A percentile compares a stretch with the other conserved stretches of the same genome.
Evolutionary conservation across 2,888 invertebrate species (phyloP).

Genomic region (Venustoraphidia nigricollis): DNA sequence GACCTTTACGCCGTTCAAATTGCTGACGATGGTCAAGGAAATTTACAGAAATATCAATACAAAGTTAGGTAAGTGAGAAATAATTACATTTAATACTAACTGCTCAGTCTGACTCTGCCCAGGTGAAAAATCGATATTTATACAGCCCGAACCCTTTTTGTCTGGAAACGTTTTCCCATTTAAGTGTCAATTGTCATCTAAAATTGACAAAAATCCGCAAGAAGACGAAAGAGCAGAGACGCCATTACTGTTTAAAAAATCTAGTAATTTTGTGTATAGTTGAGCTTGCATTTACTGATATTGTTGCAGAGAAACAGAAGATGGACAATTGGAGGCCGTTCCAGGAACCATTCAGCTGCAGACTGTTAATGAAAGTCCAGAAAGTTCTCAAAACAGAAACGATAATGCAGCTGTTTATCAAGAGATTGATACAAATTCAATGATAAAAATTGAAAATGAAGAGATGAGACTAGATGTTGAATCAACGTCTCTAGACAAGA

Average conservation of each 20-base stretch:
- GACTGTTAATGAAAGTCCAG: slow-evolving; percentile 8
- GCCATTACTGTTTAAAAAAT: no score
- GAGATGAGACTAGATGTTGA: background rate
- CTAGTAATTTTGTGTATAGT: no score
- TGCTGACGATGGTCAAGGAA: slow-evolving; percentile 24
- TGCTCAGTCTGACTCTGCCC: no score
- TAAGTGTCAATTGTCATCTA: no score
- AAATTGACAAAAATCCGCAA: no score
- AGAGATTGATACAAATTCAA: background rate
- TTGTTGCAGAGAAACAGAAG: slow-evolving; percentile 20
- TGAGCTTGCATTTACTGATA: no score
- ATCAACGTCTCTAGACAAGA: background rate
- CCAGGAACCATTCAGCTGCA: slow-evolving; percentile 24
- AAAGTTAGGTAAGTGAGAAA: slow-evolving; percentile 21
- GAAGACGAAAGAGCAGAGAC: no score
- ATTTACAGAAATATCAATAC: slow-evolving; percentile 26
- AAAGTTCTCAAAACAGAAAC: background rate
- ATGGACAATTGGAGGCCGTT: slow-evolving; percentile 25
- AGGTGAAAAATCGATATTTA: no score
- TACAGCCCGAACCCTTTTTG: no score
- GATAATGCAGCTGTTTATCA: background rate
- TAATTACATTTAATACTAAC: background rate
- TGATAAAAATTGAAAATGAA: background rate
- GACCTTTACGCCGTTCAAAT: slow-evolving; percentile 25
- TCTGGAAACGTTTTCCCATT: no score